Base-by-base conservation (phyloP, 2,113 vertebrate genomes). In the Montifringilla adamsi region DNA sequence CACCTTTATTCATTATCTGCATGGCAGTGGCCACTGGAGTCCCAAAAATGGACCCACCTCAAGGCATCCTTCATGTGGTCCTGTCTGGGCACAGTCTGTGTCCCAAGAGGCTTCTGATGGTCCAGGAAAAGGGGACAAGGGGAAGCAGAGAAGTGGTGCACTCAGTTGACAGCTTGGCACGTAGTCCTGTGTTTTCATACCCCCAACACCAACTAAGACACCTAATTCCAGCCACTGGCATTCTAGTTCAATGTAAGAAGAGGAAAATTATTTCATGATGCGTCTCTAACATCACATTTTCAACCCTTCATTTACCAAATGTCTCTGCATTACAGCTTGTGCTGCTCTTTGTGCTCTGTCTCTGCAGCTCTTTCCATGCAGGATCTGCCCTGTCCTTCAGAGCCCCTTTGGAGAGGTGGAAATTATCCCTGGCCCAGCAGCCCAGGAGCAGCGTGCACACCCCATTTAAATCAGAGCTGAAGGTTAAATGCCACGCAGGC, bases 41-140 rank as follows among this genome's bases (percentile, higher is more conserved):
- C 39, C 56, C 39, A 1, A 22, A 76, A 77, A 26, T n/a, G 8
- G 22, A 37, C 15, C 39, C 5, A 11, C 4, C 18, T 68, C 24
- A 4, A 7, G 10, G 30, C 0, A 0, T 52, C 56, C n/a, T 63
- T 76, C 15, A 3, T 1, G 11, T 41, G 39, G 24, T 23, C 18
- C 13, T 35, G 5, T 13, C 59, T 74, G 76, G 47, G 39, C 18
- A 27, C 16, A 24, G 10, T 8, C 44, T 78, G 27, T 55, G 28
- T 31, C 37, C 21, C 63, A 19, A 22, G 53, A 59, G 59, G 19
- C 17, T 88, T 44, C 63, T 66, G 67, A 7, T 33, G 14, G 21
- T n/a, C 26, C 20, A 33, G 35, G 39, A 39, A 19, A 41, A 15
- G 22, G 10, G 39, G 15, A 4, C 2, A 23, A 75, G 31, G 55